Percentiles rank a stretch among this genome's conserved stretches.
phyloP scores from a whole-genome alignment of 1,140 invertebrate genomes.

The Centruroides vittatus region DNA sequence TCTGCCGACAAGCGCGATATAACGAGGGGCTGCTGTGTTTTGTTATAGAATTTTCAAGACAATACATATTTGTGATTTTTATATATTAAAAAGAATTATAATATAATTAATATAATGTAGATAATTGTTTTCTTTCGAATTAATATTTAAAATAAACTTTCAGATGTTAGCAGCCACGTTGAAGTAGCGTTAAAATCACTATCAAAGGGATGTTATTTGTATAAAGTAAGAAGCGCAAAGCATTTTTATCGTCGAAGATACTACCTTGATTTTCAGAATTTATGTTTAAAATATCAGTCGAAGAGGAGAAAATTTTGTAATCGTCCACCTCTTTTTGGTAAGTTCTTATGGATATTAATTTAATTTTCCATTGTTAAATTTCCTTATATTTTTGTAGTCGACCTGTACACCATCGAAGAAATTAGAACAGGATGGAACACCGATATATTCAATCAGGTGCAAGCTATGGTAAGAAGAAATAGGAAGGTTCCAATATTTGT shows the following conservation, averaged over 20 bases:
- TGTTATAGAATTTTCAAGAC: too few species aligned
- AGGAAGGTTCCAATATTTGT: slow-evolving; percentile 15
- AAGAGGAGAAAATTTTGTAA: not conserved
- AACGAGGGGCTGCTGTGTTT: too few species aligned
- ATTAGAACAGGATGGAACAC: slow-evolving; percentile 34
- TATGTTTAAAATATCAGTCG: not conserved
- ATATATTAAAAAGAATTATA: too few species aligned
- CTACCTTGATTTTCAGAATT: not conserved
- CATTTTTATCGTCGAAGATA: not conserved
- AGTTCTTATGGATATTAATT: not conserved
- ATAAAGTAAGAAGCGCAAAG: not conserved
- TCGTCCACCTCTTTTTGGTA: not conserved
- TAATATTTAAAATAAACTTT: too few species aligned
- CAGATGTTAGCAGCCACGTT: too few species aligned
- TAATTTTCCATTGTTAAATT: not conserved
- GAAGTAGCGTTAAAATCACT: not conserved
- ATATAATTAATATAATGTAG: too few species aligned
- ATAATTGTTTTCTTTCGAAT: too few species aligned
- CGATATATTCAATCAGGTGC: slow-evolving; percentile 33
- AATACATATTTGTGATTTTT: too few species aligned
- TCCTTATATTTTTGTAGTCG: slow-evolving; percentile 22
- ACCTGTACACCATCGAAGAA: slow-evolving; percentile 31
- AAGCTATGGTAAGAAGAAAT: slow-evolving; percentile 19
- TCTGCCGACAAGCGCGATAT: too few species aligned
- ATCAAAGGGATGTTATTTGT: not conserved